phyloP scores from a whole-genome alignment of 2,113 vertebrate genomes.

The Callospermophilus lateralis region DNA sequence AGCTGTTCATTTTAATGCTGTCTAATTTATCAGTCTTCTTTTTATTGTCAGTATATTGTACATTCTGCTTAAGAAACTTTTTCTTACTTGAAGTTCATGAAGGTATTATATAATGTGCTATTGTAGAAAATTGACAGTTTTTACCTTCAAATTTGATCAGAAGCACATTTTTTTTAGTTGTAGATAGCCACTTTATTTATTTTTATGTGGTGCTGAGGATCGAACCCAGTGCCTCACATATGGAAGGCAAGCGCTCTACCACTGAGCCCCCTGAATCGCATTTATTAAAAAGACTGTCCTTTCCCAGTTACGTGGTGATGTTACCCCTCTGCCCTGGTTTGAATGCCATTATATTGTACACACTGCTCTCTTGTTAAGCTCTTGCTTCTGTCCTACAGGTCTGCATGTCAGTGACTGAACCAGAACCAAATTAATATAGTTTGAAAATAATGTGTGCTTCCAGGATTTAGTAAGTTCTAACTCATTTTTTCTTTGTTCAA shows the following conservation, averaged over 20 bases:
- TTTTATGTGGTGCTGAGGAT: too few species aligned
- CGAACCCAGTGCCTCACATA: too few species aligned
- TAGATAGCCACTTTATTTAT: too few species aligned
- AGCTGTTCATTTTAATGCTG: constrained; percentile 5
- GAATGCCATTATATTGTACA: neutral
- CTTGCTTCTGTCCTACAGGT: neutral
- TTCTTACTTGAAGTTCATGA: neutral
- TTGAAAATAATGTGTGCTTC: neutral
- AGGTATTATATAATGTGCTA: neutral
- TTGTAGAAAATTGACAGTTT: neutral
- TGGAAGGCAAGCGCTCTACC: too few species aligned
- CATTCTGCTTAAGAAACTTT: neutral
- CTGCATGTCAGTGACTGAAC: neutral
- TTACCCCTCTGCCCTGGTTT: neutral
- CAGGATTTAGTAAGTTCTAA: neutral
- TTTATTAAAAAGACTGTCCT: neutral
- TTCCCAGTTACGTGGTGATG: neutral
- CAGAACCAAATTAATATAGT: neutral
- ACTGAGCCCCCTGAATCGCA: too few species aligned
- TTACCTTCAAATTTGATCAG: neutral
- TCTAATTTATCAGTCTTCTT: neutral
- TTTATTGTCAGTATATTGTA: neutral
- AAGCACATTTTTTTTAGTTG: neutral
- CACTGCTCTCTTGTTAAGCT: neutral
- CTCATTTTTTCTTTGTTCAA: neutral